Percentiles rank a stretch among this genome's conserved stretches.
phyloP scores from a whole-genome alignment of 2,113 vertebrate species.

The Mastomys coucha region DNA sequence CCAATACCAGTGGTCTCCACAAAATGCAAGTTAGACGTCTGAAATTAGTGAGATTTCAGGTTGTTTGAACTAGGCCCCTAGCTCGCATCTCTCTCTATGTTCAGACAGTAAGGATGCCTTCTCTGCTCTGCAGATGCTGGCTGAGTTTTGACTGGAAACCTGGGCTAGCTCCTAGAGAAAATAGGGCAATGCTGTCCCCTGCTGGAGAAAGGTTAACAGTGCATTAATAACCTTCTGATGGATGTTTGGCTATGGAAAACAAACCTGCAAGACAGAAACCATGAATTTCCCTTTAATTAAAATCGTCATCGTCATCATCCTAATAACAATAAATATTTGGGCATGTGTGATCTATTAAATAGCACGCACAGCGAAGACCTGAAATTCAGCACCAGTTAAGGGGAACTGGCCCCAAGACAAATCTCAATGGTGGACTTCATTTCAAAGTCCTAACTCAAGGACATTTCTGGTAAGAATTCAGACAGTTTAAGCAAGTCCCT shows the following conservation, averaged over 20 bases:
- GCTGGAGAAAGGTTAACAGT: constrained; percentile 76
- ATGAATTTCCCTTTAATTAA: not conserved
- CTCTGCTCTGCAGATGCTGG: not conserved
- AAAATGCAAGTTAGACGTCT: not conserved
- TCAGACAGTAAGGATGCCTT: constrained; percentile 19
- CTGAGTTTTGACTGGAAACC: not conserved
- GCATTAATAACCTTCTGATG: not conserved
- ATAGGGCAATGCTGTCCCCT: constrained; percentile 83
- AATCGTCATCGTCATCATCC: too few relatives aligned
- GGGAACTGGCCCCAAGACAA: not conserved
- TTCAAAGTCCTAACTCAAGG: not conserved
- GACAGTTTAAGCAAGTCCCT: not conserved
- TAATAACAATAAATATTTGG: not conserved
- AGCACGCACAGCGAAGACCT: not conserved
- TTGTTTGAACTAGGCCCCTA: constrained; percentile 46
- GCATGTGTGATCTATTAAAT: not conserved
- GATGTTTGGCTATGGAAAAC: not conserved
- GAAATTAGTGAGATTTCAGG: not conserved
- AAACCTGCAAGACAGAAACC: constrained; percentile 9
- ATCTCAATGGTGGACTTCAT: constrained; percentile 11
- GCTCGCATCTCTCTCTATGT: constrained; percentile 35
- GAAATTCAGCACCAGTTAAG: not conserved
- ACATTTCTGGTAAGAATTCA: constrained; percentile 29
- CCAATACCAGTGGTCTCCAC: not conserved
- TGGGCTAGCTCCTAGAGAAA: not conserved